Evolutionary conservation across 2,888 invertebrate species (phyloP).

Genomic region (Tricholauxania praeusta): DNA sequence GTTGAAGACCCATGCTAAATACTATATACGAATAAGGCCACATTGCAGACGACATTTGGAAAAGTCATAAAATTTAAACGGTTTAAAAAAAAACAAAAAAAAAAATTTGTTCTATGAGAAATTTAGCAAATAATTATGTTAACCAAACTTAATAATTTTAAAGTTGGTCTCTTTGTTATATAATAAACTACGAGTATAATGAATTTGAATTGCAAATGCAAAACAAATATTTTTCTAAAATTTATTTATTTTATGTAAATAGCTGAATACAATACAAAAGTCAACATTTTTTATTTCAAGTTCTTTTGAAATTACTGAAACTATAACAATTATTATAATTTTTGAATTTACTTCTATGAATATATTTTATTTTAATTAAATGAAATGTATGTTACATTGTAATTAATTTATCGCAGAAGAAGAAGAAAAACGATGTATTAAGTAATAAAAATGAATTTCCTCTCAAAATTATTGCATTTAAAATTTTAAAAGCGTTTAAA

Average conservation of each 20-base stretch:
- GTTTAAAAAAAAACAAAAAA: slow-evolving; percentile 10
- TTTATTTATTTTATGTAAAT: slow-evolving; percentile 29
- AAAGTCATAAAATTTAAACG: slow-evolving; percentile 3
- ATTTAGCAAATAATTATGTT: slow-evolving; percentile 16
- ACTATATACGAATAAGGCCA: not conserved
- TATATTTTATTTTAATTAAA: not conserved
- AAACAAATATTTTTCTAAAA: slow-evolving; percentile 41
- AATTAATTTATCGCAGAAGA: not conserved
- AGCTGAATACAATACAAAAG: not conserved
- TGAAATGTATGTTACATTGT: not conserved
- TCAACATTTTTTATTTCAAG: slow-evolving; percentile 29
- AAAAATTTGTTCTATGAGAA: slow-evolving; percentile 12
- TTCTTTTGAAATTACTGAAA: slow-evolving; percentile 4
- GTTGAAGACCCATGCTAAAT: not conserved
- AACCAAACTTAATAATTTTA: slow-evolving; percentile 28
- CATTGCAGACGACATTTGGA: not conserved
- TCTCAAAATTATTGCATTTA: slow-evolving; percentile 39
- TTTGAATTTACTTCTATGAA: not conserved
- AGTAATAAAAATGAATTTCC: slow-evolving; percentile 46
- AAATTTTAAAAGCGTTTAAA: slow-evolving; percentile 1
- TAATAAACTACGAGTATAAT: not conserved
- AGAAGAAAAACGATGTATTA: not conserved
- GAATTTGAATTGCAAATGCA: not conserved
- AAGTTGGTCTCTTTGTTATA: slow-evolving; percentile 51
- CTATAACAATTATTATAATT: not conserved